Conservation (phyloP, 2,113 vertebrate species). For the Thymallus thymallus region DNA sequence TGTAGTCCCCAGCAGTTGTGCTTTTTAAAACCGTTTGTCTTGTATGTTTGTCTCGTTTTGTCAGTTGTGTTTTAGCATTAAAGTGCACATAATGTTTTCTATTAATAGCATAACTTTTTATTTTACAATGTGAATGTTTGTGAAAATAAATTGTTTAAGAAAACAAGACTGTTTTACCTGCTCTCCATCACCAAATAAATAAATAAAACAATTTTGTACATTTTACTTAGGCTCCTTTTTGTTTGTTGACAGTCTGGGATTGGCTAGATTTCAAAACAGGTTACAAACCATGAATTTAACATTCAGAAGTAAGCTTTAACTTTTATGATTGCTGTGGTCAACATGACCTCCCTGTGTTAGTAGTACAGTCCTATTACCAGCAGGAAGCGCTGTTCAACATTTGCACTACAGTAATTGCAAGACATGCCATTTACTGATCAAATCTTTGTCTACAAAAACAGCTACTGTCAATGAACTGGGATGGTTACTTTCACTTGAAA, state of each 20-base stretch:
- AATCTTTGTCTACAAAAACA: neutral
- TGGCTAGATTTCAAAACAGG: neutral
- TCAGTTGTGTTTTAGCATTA: constrained; percentile 69
- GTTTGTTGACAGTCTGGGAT: neutral
- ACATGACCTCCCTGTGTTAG: neutral
- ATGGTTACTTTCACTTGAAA: no score
- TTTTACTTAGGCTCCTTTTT: constrained; percentile 40
- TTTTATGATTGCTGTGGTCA: neutral
- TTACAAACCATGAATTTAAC: neutral
- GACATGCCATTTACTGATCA: no score
- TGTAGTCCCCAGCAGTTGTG: no score
- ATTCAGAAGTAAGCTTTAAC: neutral
- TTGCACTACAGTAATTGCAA: no score
- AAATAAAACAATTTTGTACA: constrained; percentile 68
- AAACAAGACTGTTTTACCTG: constrained; percentile 79
- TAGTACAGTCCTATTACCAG: constrained; percentile 38
- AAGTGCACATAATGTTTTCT: constrained; percentile 88
- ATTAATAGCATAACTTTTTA: constrained; percentile 92
- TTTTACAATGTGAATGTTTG: constrained; percentile 94
- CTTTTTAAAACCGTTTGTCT: neutral
- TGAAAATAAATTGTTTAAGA: constrained; percentile 59
- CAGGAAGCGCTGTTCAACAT: constrained; percentile 47
- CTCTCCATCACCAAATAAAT: constrained; percentile 94
- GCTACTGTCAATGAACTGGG: neutral
- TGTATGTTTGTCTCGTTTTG: constrained; percentile 38